Evolutionary conservation across 2,888 invertebrate genomes (phyloP), one percentile per base, ranked within the genome.

Genomic region (Cremastobaeus sp.): DNA sequence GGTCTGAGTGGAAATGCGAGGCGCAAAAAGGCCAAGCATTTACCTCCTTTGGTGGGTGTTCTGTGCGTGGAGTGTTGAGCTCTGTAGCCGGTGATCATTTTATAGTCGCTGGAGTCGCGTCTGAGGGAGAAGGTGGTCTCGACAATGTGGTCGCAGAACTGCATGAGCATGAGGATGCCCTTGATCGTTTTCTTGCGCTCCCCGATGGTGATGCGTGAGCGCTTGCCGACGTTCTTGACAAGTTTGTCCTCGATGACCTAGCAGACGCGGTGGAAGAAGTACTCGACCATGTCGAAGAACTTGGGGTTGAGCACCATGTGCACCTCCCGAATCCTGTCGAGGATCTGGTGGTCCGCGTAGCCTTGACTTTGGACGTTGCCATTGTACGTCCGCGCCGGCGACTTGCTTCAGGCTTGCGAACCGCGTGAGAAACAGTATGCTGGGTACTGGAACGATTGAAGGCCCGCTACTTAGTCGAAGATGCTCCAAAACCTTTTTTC

Each of bases 241-340:
- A 99, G 90, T 86, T 96, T 94, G 81, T 96, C 95, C 88, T 97
- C 96, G 69, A 94, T 92, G 73, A 95, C 92, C 88, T 94, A 93
- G 86, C 97, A 96, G 64, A 98, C 98, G 81, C 96, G 94, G 89
- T 99, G 98, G 89, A 98, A 99, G 90, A 98, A 99, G 88, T 95
- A 97, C 88, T 99, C 99, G 75, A 99, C 99, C 98, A 98, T 98
- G 89, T 97, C 95, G 89, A 97, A 97, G 89, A 97, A 98, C 80
- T 93, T 92, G 0, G 97, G 97, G 88, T 95, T 94, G 76, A 91
- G 91, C 78, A 93, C 92, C 37, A 91, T 92, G 15, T 95, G 94
- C 79, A 96, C 92, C 83, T 93, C 92, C 85, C 93, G 93, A n/a
- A 96, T 91, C 84, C 94, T 92, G 35, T 96, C 96, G 45, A 96